phyloP scores from a whole-genome alignment of 1,140 invertebrate species.

The Neotoxoptera formosana region DNA sequence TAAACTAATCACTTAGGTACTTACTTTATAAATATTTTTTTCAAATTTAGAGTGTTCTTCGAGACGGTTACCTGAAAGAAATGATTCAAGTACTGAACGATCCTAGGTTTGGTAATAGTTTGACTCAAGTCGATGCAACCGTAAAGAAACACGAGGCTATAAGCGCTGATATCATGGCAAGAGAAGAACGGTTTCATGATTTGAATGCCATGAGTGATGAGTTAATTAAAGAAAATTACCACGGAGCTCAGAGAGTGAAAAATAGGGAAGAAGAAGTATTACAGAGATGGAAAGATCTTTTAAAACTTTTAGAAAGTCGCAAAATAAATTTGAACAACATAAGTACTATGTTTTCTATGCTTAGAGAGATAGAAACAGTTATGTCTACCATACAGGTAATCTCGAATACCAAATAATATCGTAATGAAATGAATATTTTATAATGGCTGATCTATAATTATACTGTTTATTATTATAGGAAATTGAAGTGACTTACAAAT shows the following conservation, averaged over 20 bases:
- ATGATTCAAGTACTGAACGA: slow-evolving; percentile 97
- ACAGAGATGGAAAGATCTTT: slow-evolving; percentile 84
- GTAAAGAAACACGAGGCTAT: slow-evolving; percentile 99
- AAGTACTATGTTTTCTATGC: slow-evolving; percentile 81
- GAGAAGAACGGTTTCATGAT: slow-evolving; percentile 92
- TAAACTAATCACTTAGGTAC: background rate
- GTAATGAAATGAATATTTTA: background rate
- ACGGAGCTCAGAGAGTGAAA: slow-evolving; percentile 84
- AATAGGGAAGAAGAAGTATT: slow-evolving; percentile 86
- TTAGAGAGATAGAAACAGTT: slow-evolving; percentile 92
- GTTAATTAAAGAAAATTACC: slow-evolving; percentile 89
- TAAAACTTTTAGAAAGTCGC: slow-evolving; percentile 86
- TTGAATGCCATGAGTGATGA: slow-evolving; percentile 91
- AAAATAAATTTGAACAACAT: slow-evolving; percentile 79
- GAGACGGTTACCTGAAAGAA: slow-evolving; percentile 95
- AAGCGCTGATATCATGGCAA: slow-evolving; percentile 92
- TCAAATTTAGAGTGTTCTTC: slow-evolving; percentile 76
- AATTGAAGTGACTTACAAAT: slow-evolving; percentile 64
- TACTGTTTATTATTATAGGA: background rate
- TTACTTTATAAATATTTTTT: background rate
- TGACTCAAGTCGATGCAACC: slow-evolving; percentile 94
- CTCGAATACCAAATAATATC: slow-evolving; percentile 62
- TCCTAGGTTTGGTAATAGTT: slow-evolving; percentile 87
- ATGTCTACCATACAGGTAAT: slow-evolving; percentile 75
- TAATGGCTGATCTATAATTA: background rate